phyloP scores from a whole-genome alignment of 2,797 vertebrate genomes.

The Hemitrygon akajei region DNA sequence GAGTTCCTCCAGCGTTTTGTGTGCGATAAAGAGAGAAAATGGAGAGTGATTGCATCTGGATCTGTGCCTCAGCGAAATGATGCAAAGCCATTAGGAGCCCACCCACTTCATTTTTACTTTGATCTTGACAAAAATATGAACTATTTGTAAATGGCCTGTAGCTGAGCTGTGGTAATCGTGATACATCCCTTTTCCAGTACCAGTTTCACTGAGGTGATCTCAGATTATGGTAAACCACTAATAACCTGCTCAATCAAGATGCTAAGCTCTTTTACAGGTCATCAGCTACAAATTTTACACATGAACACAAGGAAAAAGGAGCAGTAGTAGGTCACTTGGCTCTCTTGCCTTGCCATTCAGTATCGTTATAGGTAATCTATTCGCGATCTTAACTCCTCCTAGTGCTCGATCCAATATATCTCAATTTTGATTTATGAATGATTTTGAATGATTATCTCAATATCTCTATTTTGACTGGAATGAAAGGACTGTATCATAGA shows the following conservation, averaged over 20 bases:
- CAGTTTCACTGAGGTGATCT: background rate
- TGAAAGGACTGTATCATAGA: background rate
- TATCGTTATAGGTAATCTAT: too few species aligned
- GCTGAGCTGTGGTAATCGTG: background rate
- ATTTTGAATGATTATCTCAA: too few species aligned
- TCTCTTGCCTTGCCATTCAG: too few species aligned
- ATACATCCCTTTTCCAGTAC: background rate
- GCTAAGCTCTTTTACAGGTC: background rate
- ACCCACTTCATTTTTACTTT: background rate
- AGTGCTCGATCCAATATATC: too few species aligned
- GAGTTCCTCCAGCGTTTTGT: too few species aligned
- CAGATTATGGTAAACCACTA: background rate
- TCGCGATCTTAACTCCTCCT: too few species aligned
- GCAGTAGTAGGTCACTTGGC: too few species aligned
- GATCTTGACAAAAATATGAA: background rate
- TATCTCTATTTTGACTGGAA: too few species aligned
- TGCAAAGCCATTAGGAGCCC: too few species aligned
- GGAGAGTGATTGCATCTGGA: background rate
- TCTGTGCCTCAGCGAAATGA: background rate
- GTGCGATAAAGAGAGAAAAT: background rate
- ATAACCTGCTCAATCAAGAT: background rate
- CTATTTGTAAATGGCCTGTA: background rate
- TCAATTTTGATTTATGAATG: too few species aligned
- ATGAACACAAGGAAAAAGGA: too few species aligned
- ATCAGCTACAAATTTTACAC: background rate